phyloP scores from a whole-genome alignment of 2,888 invertebrate species.

The Platynereis dumerilii region DNA sequence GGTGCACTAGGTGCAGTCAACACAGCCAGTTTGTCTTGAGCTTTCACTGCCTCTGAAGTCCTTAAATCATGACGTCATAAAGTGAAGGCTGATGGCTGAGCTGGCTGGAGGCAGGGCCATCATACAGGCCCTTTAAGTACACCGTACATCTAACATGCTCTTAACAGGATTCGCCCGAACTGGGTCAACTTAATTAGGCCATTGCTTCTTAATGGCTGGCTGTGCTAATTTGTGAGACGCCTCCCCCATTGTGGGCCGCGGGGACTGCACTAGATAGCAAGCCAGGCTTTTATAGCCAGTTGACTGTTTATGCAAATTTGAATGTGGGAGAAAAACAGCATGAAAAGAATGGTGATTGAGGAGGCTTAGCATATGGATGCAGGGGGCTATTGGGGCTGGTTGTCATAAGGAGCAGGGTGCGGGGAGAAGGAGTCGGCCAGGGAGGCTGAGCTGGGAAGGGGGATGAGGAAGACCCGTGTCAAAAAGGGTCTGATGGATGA shows the following conservation, averaged over 20 bases:
- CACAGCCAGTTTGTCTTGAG: no score
- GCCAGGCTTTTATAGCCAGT: background rate
- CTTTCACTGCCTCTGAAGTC: no score
- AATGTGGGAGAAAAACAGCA: background rate
- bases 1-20: no score
- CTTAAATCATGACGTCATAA: no score
- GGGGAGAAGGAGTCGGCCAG: background rate
- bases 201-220: no score
- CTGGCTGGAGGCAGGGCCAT: no score
- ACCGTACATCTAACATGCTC: no score
- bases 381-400: background rate
- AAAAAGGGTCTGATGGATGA: no score
- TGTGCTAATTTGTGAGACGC: background rate
- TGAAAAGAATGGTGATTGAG: slow-evolving; percentile 4
- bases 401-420: background rate
- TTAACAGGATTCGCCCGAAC: no score
- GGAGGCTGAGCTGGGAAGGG: background rate
- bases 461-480: background rate
- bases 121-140: no score
- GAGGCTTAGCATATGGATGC: background rate
- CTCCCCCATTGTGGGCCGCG: background rate
- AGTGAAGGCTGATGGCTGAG: no score
- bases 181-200: no score
- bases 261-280: background rate
- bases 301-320: background rate